Evolutionary conservation across 2,888 invertebrate genomes (phyloP).

Genomic region (Drosophila robusta): DNA sequence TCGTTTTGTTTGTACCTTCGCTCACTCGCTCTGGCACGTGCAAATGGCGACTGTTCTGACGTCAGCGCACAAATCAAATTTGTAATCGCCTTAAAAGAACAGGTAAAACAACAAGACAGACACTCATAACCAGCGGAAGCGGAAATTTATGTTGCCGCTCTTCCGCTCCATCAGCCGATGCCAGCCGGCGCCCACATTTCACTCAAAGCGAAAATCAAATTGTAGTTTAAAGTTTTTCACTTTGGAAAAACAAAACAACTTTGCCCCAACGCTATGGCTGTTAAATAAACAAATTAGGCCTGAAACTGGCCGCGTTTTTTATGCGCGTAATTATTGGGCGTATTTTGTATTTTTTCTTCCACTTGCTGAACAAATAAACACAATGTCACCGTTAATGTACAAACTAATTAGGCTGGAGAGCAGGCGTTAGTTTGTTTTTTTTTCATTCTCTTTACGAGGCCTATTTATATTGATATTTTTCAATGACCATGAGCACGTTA

Average conservation of each 20-base stretch:
- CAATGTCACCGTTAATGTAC: constrained; percentile 74
- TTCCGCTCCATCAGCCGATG: constrained; percentile 52
- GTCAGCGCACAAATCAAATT: constrained; percentile 24
- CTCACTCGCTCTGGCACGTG: constrained; percentile 36
- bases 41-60: constrained; percentile 48
- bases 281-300: constrained; percentile 71
- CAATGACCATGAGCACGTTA: constrained; percentile 20
- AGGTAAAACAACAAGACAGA: constrained; percentile 61
- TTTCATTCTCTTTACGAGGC: not conserved
- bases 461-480: constrained; percentile 14
- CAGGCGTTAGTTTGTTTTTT: constrained; percentile 21
- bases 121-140: constrained; percentile 64
- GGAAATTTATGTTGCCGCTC: constrained; percentile 72
- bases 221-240: constrained; percentile 54
- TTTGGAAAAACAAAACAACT: constrained; percentile 40
- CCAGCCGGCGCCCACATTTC: constrained; percentile 57
- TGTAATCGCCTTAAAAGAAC: constrained; percentile 23
- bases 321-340: constrained; percentile 57
- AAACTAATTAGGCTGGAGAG: constrained; percentile 68
- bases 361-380: constrained; percentile 72
- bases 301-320: constrained; percentile 34
- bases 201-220: constrained; percentile 57
- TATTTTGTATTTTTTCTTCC: constrained; percentile 60
- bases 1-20: constrained; percentile 13
- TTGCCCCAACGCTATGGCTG: constrained; percentile 27